Evolutionary conservation across 2,888 invertebrate species (phyloP), one percentile per base, ranked within the genome.

Genomic region (Scrobipalpa costella): DNA sequence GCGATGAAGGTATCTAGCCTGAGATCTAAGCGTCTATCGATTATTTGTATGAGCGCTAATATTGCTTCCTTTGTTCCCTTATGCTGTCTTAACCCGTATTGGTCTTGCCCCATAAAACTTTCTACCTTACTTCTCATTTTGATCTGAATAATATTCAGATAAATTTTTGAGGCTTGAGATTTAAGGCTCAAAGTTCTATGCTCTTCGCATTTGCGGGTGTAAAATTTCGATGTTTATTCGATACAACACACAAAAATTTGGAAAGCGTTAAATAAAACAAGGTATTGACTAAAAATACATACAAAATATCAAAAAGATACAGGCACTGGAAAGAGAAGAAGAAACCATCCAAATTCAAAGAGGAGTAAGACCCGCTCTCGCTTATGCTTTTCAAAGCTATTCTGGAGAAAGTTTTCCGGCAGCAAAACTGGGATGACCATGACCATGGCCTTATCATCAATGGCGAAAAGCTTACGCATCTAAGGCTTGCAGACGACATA

Each of bases 401-500:
- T 5, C 17, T 61, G 6, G 61, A 50, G 27, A 36, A 60, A 33
- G 44, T 60, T 21, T 60, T 60, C 9, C 13, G 34, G 5, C 11
- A 44, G 7, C 7, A 47, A 15, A n/a, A 60, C 3, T 47, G 60
- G 60, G 15, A 34, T 67, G 13, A 40, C 40, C 15, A 34, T 67
- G 13, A 40, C 40, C 15, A n/a, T 9, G 68, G 71, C 1, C 27
- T 71, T n/a, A 70, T 64, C 50, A 61, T 69, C 6, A 50, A 69
- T 50, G 71, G 72, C n/a, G 17, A 2, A n/a, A 17, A 57, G 55
- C 64, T 70, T 55, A 67, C 66, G 13, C 68, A 72, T 58, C 36
- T 72, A 44, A 67, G 72, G 63, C 69, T 68, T 61, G 68, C 68
- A 6, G 73, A 71, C 49, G 71, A 73, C 60, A 69, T 71, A 19